Conservation (phyloP, 2,797 vertebrate genomes). For the Esox lucius region DNA sequence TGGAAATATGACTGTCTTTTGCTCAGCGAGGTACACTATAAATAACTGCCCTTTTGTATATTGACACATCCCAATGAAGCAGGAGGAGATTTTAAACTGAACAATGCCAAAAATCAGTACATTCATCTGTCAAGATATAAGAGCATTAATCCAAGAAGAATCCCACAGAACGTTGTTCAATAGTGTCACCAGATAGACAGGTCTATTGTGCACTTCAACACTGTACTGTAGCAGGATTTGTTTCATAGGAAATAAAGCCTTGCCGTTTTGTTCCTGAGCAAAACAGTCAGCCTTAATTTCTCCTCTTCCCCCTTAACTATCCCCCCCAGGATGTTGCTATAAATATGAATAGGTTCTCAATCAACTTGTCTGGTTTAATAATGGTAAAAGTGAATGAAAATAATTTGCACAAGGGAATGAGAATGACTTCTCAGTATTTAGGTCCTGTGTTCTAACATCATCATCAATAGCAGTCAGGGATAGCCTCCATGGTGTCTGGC, state of each 20-base stretch:
- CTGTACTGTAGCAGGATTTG: neutral
- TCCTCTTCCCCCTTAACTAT: too few species aligned
- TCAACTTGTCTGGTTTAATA: too few species aligned
- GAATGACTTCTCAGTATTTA: slow-evolving; percentile 36
- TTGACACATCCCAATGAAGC: slow-evolving; percentile 53
- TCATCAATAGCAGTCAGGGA: slow-evolving; percentile 22
- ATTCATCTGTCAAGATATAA: slow-evolving; percentile 36
- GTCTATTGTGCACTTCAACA: neutral
- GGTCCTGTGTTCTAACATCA: slow-evolving; percentile 47
- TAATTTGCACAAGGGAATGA: slow-evolving; percentile 13
- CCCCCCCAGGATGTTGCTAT: too few species aligned
- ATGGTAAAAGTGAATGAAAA: too few species aligned
- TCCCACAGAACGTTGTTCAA: neutral
- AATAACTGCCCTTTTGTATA: slow-evolving; percentile 65
- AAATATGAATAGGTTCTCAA: too few species aligned
- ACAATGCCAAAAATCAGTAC: slow-evolving; percentile 29
- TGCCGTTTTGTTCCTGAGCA: too few species aligned
- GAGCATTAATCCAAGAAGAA: neutral
- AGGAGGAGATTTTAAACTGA: slow-evolving; percentile 15
- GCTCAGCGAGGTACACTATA: slow-evolving; percentile 58
- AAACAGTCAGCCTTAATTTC: too few species aligned
- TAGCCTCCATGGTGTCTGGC: slow-evolving; percentile 44
- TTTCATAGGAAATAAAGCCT: too few species aligned
- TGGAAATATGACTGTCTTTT: slow-evolving; percentile 54
- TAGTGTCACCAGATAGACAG: neutral